These are phyloP conservation scores for Oophaga sylvatica DNA, from an alignment of 2,797 vertebrate species.

Conservation along the genomic window DNA sequence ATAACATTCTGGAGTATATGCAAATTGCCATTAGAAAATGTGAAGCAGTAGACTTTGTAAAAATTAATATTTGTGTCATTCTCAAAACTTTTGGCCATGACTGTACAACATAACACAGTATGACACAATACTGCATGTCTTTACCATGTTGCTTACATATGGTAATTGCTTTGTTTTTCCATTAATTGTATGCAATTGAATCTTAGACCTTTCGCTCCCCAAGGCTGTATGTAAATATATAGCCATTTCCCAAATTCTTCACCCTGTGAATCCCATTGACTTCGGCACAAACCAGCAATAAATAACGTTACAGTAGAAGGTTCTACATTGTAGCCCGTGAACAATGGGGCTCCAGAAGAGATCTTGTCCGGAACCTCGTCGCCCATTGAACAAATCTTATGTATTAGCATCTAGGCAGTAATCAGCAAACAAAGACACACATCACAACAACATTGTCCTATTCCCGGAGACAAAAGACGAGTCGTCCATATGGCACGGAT, in stretches of 20 bases:
- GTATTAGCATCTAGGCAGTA: constrained; percentile 4
- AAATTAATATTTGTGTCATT: too few species aligned
- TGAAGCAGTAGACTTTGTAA: too few species aligned
- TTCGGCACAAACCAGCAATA: constrained; percentile 1
- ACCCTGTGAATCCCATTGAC: constrained; percentile 25
- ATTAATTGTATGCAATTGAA: background rate
- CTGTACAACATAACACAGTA: background rate
- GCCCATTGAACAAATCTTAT: constrained; percentile 17
- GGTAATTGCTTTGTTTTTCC: background rate
- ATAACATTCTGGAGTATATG: too few species aligned
- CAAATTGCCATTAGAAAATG: too few species aligned
- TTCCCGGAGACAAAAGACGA: constrained; percentile 40
- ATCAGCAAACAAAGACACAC: constrained; percentile 39
- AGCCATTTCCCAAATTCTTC: constrained; percentile 15
- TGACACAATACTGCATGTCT: background rate
- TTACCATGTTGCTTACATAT: background rate
- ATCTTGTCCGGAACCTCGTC: background rate
- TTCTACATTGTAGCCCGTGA: constrained; percentile 19
- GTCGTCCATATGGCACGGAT: constrained; percentile 36
- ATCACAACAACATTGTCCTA: constrained; percentile 38
- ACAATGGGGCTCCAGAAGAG: background rate
- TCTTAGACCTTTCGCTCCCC: constrained; percentile 4
- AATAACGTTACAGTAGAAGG: constrained; percentile 16
- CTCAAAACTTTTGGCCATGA: too few species aligned
- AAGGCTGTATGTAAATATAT: constrained; percentile 43